Evolutionary conservation across 2,888 invertebrate genomes (phyloP).

Genomic region (Pachymerium ferrugineum): DNA sequence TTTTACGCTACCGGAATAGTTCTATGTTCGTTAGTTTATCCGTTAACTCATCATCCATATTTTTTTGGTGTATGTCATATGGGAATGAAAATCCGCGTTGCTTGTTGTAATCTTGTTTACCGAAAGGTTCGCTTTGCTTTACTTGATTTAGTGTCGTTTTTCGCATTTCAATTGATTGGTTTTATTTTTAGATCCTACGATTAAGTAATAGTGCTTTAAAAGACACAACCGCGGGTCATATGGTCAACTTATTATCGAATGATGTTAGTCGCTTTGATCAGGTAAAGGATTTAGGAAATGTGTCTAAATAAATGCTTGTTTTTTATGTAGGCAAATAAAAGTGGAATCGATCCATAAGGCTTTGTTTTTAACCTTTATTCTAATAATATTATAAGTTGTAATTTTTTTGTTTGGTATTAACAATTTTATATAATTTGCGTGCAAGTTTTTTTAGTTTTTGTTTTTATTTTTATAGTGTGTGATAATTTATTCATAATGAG

Average conservation of each 20-base stretch:
- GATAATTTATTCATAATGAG: slow-evolving; percentile 5
- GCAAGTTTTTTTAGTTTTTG: background rate
- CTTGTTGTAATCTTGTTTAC: slow-evolving; percentile 74
- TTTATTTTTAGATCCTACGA: slow-evolving; percentile 58
- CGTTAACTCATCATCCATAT: slow-evolving; percentile 79
- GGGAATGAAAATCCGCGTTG: slow-evolving; percentile 77
- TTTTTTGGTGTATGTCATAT: slow-evolving; percentile 75
- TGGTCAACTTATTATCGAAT: slow-evolving; percentile 91
- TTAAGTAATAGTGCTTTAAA: slow-evolving; percentile 74
- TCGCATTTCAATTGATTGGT: too few relatives aligned
- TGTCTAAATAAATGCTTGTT: too few relatives aligned
- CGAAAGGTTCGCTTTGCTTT: slow-evolving; percentile 60
- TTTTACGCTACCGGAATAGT: slow-evolving; percentile 68
- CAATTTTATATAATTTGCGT: background rate
- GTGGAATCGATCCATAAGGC: background rate
- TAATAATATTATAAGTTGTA: too few relatives aligned
- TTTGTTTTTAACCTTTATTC: too few relatives aligned
- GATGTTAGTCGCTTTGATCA: slow-evolving; percentile 86
- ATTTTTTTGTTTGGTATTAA: too few relatives aligned
- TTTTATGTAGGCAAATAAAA: too few relatives aligned
- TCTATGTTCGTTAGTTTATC: slow-evolving; percentile 66
- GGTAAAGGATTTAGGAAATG: too few relatives aligned
- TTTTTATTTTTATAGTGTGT: slow-evolving; percentile 16
- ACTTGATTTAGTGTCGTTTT: background rate
- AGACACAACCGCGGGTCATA: slow-evolving; percentile 82